These are phyloP conservation scores for Lutjanus erythropterus DNA, from an alignment of 2,113 vertebrate species.

Conservation along the genomic window DNA sequence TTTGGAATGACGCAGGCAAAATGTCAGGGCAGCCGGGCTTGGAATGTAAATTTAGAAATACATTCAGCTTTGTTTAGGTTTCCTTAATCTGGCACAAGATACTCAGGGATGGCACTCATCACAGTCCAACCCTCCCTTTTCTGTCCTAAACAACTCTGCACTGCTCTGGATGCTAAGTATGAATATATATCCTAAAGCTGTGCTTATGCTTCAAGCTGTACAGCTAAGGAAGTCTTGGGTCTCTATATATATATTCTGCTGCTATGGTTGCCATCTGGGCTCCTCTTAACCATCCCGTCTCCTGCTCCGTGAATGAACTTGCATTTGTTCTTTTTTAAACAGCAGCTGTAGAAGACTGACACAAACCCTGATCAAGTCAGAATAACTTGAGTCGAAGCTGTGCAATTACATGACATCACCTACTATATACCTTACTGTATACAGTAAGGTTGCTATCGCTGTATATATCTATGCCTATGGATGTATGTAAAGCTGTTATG, in stretches of 20 bases:
- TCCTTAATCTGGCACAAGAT: conserved; percentile 55
- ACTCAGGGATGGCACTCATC: conserved; percentile 30
- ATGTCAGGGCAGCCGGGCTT: conserved; percentile 54
- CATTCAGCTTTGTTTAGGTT: conserved; percentile 66
- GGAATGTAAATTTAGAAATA: conserved; percentile 70
- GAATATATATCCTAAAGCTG: background rate
- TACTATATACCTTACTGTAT: no score
- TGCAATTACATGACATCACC: background rate
- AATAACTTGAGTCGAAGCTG: conserved; percentile 4
- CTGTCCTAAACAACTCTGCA: conserved; percentile 34
- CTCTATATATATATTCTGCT: conserved; percentile 40
- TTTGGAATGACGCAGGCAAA: conserved; percentile 53
- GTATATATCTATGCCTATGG: conserved; percentile 12
- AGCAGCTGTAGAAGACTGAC: conserved; percentile 35
- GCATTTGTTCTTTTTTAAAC: conserved; percentile 46
- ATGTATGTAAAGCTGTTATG: conserved; percentile 3
- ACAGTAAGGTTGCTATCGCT: conserved; percentile 5
- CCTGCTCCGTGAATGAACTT: conserved; percentile 32
- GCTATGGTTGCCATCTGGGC: conserved; percentile 30
- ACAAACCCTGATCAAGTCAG: conserved; percentile 12
- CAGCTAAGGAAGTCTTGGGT: conserved; percentile 1
- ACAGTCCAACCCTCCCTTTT: background rate
- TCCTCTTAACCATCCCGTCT: conserved; percentile 12
- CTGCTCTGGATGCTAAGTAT: conserved; percentile 1
- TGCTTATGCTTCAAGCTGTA: conserved; percentile 7